phyloP scores from a whole-genome alignment of 2,888 invertebrate species.

The Heliconius cydno region DNA sequence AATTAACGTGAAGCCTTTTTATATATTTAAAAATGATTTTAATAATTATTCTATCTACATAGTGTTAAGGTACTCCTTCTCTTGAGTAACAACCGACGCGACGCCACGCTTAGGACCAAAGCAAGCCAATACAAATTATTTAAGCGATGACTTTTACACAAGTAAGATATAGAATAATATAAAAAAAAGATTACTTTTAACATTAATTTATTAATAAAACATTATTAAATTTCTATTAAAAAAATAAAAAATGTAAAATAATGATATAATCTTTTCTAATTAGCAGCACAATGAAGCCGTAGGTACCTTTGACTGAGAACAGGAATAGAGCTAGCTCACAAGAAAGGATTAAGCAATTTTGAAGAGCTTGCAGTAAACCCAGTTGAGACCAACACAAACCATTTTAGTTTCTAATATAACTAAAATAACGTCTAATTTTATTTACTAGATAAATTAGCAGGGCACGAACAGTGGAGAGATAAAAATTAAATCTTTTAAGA shows the following conservation, averaged over 20 bases:
- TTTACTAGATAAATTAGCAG: not conserved
- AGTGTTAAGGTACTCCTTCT: too few species aligned
- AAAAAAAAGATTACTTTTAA: too few species aligned
- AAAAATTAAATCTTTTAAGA: constrained; percentile 33
- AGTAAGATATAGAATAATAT: too few species aligned
- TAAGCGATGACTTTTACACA: too few species aligned
- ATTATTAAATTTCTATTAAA: not conserved
- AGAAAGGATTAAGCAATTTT: constrained; percentile 39
- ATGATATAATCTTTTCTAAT: constrained; percentile 9
- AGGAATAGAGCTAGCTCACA: constrained; percentile 29
- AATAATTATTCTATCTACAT: too few species aligned
- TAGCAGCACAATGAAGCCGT: not conserved
- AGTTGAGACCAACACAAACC: not conserved
- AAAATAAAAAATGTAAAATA: not conserved
- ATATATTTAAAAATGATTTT: not conserved
- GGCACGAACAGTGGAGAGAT: constrained; percentile 13
- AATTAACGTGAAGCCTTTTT: not conserved
- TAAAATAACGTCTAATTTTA: constrained; percentile 15
- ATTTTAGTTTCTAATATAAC: constrained; percentile 1
- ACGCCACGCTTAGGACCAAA: too few species aligned
- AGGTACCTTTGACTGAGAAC: constrained; percentile 34
- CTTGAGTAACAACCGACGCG: too few species aligned
- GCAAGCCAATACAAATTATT: too few species aligned
- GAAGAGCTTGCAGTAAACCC: constrained; percentile 24
- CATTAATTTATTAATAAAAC: too few species aligned